phyloP scores from a whole-genome alignment of 2,888 invertebrate species.

The Rosalia funebris region DNA sequence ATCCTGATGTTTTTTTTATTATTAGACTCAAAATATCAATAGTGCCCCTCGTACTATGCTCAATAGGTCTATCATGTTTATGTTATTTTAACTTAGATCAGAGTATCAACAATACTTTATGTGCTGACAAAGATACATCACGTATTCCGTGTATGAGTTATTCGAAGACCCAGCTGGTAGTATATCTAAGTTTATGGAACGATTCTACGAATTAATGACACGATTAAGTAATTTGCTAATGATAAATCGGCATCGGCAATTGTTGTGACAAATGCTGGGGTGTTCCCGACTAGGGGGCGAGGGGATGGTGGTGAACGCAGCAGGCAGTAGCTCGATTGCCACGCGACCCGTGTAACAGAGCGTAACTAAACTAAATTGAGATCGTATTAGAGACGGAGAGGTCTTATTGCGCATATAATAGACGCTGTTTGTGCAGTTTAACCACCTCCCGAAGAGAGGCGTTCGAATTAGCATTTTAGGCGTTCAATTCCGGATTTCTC shows the following conservation, averaged over 20 bases:
- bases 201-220: conserved; percentile 31
- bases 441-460: conserved; percentile 64
- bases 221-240: conserved; percentile 41
- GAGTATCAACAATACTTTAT: too few relatives aligned
- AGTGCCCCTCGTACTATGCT: too few relatives aligned
- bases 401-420: conserved; percentile 67
- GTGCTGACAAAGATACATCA: too few relatives aligned
- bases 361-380: conserved; percentile 68
- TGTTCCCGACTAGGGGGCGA: conserved; percentile 52
- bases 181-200: conserved; percentile 4
- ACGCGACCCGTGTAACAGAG: conserved; percentile 67
- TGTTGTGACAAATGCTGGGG: conserved; percentile 46
- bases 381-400: conserved; percentile 66
- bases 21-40: too few relatives aligned
- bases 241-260: conserved; percentile 41
- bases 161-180: not conserved
- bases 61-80: too few relatives aligned
- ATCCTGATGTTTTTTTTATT: too few relatives aligned
- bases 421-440: conserved; percentile 66
- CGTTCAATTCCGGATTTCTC: conserved; percentile 60
- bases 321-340: conserved; percentile 60
- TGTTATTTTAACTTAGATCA: too few relatives aligned
- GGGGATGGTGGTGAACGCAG: conserved; percentile 37
- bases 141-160: not conserved
- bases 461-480: conserved; percentile 64